These are phyloP conservation scores for Aratinga solstitialis DNA, from an alignment of 2,797 vertebrate genomes.

Conservation along the genomic window DNA sequence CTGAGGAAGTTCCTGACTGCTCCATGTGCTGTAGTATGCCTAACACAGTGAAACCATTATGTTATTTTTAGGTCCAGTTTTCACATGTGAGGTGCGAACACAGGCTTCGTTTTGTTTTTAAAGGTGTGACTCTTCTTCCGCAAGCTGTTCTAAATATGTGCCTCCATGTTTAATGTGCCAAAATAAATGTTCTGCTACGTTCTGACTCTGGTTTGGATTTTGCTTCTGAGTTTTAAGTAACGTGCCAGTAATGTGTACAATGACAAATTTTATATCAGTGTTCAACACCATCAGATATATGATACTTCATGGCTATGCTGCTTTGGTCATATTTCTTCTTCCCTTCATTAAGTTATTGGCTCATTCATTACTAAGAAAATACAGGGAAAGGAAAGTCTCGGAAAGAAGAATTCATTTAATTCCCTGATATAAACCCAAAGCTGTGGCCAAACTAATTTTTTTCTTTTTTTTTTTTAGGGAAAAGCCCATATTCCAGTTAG, in stretches of 20 bases:
- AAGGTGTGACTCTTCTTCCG: slow-evolving; percentile 40
- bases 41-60: background rate
- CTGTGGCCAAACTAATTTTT: background rate
- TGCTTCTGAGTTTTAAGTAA: background rate
- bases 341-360: background rate
- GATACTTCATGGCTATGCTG: background rate
- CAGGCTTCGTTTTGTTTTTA: background rate
- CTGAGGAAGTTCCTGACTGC: background rate
- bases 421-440: background rate
- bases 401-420: background rate
- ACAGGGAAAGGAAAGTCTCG: background rate
- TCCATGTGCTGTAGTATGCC: background rate
- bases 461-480: background rate
- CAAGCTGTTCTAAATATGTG: slow-evolving; percentile 34
- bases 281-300: background rate
- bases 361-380: background rate
- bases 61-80: slow-evolving; percentile 39
- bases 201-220: slow-evolving; percentile 18
- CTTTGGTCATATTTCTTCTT: background rate
- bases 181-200: slow-evolving; percentile 46
- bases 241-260: background rate
- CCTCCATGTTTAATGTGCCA: slow-evolving; percentile 23
- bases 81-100: slow-evolving; percentile 11
- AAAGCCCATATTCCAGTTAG: background rate
- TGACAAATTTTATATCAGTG: background rate